Evolutionary conservation across 2,888 invertebrate species (phyloP).

Genomic region (Scaptomyza reducta): DNA sequence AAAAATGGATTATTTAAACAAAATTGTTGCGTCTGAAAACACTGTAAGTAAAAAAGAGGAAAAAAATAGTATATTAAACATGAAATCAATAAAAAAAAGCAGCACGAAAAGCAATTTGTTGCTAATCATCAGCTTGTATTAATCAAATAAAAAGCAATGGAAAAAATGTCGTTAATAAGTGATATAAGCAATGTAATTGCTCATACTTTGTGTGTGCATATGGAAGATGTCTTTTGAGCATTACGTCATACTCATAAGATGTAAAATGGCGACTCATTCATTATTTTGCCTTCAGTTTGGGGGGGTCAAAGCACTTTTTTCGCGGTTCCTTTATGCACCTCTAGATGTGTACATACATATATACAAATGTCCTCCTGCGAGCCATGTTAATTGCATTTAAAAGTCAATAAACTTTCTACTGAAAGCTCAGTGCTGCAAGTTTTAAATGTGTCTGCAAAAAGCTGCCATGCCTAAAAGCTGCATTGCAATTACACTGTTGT

Average conservation of each 20-base stretch:
- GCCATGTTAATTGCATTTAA: slow-evolving; percentile 12
- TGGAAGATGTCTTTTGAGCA: background rate
- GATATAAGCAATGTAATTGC: background rate
- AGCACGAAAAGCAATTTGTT: slow-evolving; percentile 19
- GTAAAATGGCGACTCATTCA: slow-evolving; percentile 9
- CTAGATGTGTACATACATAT: background rate
- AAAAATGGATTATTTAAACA: slow-evolving; percentile 29
- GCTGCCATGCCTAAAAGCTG: slow-evolving; percentile 63
- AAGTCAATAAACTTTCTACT: slow-evolving; percentile 47
- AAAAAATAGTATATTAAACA: slow-evolving; percentile 7
- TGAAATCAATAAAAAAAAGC: slow-evolving; percentile 54
- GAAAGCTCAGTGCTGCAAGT: slow-evolving; percentile 57
- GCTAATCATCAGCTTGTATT: background rate
- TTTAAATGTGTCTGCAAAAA: slow-evolving; percentile 55
- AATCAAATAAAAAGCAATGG: background rate
- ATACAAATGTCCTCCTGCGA: background rate
- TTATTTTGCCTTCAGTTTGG: background rate
- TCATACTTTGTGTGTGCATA: background rate
- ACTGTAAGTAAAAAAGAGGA: slow-evolving; percentile 55
- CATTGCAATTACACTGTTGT: slow-evolving; percentile 25
- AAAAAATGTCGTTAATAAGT: background rate
- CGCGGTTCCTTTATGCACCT: background rate
- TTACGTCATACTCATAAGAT: slow-evolving; percentile 24
- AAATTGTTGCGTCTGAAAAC: slow-evolving; percentile 13
- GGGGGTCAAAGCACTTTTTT: slow-evolving; percentile 11